Base-by-base conservation (phyloP, 2,797 vertebrate species). In the Brotula barbata region DNA sequence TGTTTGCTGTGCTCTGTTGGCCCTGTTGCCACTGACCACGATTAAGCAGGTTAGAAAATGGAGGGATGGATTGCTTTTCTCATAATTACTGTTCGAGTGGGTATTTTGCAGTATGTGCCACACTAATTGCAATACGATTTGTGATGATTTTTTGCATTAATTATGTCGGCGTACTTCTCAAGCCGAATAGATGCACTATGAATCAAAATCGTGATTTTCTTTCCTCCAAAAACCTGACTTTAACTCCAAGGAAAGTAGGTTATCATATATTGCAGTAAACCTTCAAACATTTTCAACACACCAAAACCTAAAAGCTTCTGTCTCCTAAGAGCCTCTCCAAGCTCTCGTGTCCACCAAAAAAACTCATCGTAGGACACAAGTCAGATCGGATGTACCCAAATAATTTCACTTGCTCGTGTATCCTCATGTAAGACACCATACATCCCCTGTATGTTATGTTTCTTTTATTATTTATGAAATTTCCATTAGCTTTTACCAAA, bases 401-500 rank as follows among this genome's bases (percentile, higher is more conserved):
- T 58, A 46, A 60, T 53, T 25, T 41, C 22, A 47, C 22, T 47
- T 43, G 33, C 1, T 16, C 68, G 52, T 48, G 28, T 64, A 28
- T 61, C 51, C 68, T 68, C 8, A 1, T 47, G 31, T 49, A 58
- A 57, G 52, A 69, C 25, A 58, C 50, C 65, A 69, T 70, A 81
- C 69, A 58, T 58, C 63, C 34, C 43, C 39, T 19, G 44, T 59
- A 77, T 77, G 70, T 50, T 73, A 77, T 75, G 40, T 51, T 56
- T 75, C 43, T 63, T 69, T 71, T 46, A 84, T 84, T 84, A 85
- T 84, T 83, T 50, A 82, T 82, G 45, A 72, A 58, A 78, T 77
- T 68, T 82, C 73, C 69, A 69, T 72, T 80, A 78, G 79, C 67
- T 66, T 75, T 80, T 84, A 62, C 68, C 41, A n/a, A 42, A 69